A percentile compares a stretch with the other conserved stretches of the same genome.
phyloP scores from a whole-genome alignment of 2,797 vertebrate genomes.

The Sebastes wilsoni region DNA sequence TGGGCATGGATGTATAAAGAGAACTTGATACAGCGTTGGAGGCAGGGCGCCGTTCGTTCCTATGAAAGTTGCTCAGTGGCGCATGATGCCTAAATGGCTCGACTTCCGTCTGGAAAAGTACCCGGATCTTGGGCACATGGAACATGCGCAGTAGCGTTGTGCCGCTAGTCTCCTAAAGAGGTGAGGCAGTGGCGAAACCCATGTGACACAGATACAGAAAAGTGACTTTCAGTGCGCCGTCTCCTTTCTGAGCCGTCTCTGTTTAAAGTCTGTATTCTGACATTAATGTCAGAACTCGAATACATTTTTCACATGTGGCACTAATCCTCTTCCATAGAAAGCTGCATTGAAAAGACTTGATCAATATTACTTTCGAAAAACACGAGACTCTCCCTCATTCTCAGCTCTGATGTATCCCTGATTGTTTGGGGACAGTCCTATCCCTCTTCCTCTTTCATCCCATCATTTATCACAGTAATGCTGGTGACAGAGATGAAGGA shows the following conservation, averaged over 20 bases:
- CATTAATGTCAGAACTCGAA: not conserved
- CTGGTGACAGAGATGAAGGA: not conserved
- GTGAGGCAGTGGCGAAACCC: no score
- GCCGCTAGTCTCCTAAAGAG: not conserved
- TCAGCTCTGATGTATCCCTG: not conserved
- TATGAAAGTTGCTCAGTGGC: no score
- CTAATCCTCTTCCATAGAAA: not conserved
- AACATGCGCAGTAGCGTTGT: no score
- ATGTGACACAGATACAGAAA: no score
- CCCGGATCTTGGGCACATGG: no score
- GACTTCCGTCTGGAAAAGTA: no score
- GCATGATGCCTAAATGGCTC: no score
- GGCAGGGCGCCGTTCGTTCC: no score
- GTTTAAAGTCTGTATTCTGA: not conserved
- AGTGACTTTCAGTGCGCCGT: no score
- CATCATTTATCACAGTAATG: not conserved
- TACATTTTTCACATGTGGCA: not conserved
- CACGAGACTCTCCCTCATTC: not conserved
- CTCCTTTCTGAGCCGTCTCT: no score
- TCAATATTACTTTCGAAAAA: not conserved
- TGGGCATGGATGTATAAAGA: no score
- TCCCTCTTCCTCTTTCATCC: not conserved
- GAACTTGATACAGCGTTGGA: no score
- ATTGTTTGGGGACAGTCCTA: not conserved
- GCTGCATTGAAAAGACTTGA: not conserved